These are phyloP conservation scores for Exocentrus adspersus DNA, from an alignment of 2,888 invertebrate genomes.

Conservation along the genomic window DNA sequence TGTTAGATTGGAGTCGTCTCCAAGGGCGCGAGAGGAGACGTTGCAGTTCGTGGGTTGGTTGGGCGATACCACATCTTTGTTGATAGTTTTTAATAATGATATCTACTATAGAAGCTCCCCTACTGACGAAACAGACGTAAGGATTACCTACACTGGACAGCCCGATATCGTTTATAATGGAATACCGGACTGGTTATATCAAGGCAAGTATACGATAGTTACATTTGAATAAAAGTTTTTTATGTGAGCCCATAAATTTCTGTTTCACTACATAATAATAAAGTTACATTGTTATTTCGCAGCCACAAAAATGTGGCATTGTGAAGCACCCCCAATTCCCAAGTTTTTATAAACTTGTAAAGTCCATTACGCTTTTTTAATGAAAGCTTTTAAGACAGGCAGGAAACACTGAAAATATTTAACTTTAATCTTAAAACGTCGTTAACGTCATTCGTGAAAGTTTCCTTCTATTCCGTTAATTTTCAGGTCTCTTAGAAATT, in stretches of 20 bases:
- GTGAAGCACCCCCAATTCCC: background rate
- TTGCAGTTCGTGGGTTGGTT: constrained; percentile 88
- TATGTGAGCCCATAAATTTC: too few relatives aligned
- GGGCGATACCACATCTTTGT: constrained; percentile 78
- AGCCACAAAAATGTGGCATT: background rate
- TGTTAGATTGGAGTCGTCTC: constrained; percentile 80
- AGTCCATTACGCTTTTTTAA: background rate
- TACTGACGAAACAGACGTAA: constrained; percentile 73
- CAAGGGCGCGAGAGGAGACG: constrained; percentile 74
- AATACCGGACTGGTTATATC: constrained; percentile 96
- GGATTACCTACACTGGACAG: constrained; percentile 79
- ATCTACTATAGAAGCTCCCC: constrained; percentile 84
- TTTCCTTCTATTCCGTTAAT: background rate
- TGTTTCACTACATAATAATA: too few relatives aligned
- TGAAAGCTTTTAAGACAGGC: background rate
- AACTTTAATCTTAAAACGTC: constrained; percentile 15
- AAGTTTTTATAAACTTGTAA: background rate
- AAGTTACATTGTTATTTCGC: background rate
- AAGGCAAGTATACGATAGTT: too few relatives aligned
- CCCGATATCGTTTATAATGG: constrained; percentile 91
- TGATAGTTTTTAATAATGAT: constrained; percentile 89
- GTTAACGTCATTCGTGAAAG: background rate
- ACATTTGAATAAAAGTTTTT: too few relatives aligned
- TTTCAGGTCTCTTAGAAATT: background rate
- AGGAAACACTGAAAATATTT: constrained; percentile 1